These are phyloP conservation scores for Thinocorus orbignyianus DNA, from an alignment of 2,113 vertebrate species.

Conservation along the genomic window DNA sequence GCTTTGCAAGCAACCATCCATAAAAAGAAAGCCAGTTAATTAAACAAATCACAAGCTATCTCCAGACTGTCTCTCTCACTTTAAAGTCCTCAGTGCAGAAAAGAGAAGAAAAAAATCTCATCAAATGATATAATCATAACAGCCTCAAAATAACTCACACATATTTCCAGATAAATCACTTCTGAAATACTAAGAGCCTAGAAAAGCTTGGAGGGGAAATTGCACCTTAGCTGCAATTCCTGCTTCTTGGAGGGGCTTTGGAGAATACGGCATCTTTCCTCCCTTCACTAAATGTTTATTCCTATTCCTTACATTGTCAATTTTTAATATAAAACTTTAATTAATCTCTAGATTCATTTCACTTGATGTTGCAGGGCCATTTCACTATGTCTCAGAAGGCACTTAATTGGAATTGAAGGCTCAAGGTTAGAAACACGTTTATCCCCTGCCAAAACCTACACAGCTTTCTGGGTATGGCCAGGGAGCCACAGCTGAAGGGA, in stretches of 20 bases:
- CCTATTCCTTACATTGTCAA: neutral
- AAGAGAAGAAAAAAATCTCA: slow-evolving; percentile 52
- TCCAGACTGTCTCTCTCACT: slow-evolving; percentile 58
- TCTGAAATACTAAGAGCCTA: slow-evolving; percentile 53
- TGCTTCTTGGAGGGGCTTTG: neutral
- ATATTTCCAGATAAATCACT: slow-evolving; percentile 67
- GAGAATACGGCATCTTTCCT: neutral
- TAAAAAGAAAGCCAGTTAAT: slow-evolving; percentile 67
- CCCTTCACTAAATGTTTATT: slow-evolving; percentile 22
- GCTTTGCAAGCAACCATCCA: slow-evolving; percentile 64
- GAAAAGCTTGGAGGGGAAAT: slow-evolving; percentile 42
- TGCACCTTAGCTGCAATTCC: slow-evolving; percentile 20
- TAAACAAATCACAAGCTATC: slow-evolving; percentile 59
- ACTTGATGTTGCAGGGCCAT: neutral
- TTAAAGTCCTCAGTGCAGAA: slow-evolving; percentile 58
- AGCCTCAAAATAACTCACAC: slow-evolving; percentile 63
- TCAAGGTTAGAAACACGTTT: slow-evolving; percentile 35
- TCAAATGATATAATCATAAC: slow-evolving; percentile 69
- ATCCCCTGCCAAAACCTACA: neutral
- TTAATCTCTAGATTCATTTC: slow-evolving; percentile 48
- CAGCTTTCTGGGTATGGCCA: neutral
- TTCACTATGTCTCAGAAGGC: slow-evolving; percentile 7
- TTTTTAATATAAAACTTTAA: slow-evolving; percentile 56
- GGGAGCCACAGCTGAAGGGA: neutral
- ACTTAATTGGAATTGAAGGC: slow-evolving; percentile 7